Evolutionary conservation across 2,888 invertebrate genomes (phyloP), one percentile per base, ranked within the genome.

Genomic region (Stenotaenia linearis): DNA sequence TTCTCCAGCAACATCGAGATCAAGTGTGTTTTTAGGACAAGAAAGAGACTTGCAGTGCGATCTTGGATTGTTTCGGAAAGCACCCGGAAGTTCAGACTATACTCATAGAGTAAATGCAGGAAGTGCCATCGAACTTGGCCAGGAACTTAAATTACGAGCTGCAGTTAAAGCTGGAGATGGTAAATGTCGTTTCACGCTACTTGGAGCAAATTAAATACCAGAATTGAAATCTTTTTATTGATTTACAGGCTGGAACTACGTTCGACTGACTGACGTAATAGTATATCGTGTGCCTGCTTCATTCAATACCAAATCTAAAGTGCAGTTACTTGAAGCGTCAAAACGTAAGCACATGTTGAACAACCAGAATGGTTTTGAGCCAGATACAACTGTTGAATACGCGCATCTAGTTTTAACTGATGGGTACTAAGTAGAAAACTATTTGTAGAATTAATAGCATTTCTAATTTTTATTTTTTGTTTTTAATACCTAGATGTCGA

Each of bases 171-270:
- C 83, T 18, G 84, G 84, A 21, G 84, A 84, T 76, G 84, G 84
- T 84, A 76, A 77, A 81, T 77, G 4, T 5, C 7, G 2, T 32
- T 74, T n/a, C 25, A 74, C 6, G 18, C 12, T 7, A 2, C 9
- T 12, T 12, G 10, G 61, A 1, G 15, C 45, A 15, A 10, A 15
- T 45, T 15, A 45, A 10, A 45, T n/a, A n/a, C n/a, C n/a, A n/a
- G n/a, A 9, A 35, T 23, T 6, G 12, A 21, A 12, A 7, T 23
- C 0, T 10, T 23, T 78, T 56, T 79, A 21, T 50, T 50, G 30
- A 35, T 28, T 75, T 23, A 78, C n/a, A 85, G 84, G 84, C 7
- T 85, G 85, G 85, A 82, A 84, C 75, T 84, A 82, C 79, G 84
- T 84, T 7, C 83, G 83, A 80, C 75, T 85, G 77, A 83, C 83